Percentiles rank a stretch among this genome's conserved stretches.
Conservation (phyloP, 1,140 invertebrate genomes). For the Aethina tumida region DNA sequence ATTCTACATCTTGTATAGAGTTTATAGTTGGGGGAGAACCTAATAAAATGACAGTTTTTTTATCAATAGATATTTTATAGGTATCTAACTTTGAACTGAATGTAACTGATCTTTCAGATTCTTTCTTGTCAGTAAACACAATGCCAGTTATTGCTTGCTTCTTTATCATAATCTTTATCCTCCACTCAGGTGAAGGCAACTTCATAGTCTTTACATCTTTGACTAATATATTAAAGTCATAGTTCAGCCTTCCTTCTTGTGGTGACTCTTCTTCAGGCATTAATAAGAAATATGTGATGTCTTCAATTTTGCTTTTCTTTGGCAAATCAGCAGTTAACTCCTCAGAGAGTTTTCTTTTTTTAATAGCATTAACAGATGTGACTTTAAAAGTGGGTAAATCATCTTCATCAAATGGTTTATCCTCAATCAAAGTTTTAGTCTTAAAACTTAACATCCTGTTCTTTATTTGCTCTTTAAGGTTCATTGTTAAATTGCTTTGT, state of each 20-base stretch:
- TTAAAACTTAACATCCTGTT: no score
- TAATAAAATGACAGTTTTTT: constrained; percentile 15
- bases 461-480: no score
- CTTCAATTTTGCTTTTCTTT: no score
- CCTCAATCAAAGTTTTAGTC: no score
- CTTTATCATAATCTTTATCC: constrained; percentile 21
- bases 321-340: no score
- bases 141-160: constrained; percentile 17
- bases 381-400: no score
- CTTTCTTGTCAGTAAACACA: constrained; percentile 19
- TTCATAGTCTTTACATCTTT: constrained; percentile 22
- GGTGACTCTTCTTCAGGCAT: no score
- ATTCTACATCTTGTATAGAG: constrained; percentile 16
- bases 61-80: constrained; percentile 17
- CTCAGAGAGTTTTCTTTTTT: no score
- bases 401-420: no score
- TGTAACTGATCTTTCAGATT: constrained; percentile 16
- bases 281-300: no score
- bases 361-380: no score
- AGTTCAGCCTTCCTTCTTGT: constrained; percentile 16
- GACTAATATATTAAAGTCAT: constrained; percentile 16
- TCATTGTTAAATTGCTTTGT: no score
- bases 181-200: constrained; percentile 19
- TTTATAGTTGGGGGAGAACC: constrained; percentile 12
- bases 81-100: constrained; percentile 17